These are phyloP conservation scores for Saimiri boliviensis DNA, from an alignment of 2,113 vertebrate species.

Conservation along the genomic window DNA sequence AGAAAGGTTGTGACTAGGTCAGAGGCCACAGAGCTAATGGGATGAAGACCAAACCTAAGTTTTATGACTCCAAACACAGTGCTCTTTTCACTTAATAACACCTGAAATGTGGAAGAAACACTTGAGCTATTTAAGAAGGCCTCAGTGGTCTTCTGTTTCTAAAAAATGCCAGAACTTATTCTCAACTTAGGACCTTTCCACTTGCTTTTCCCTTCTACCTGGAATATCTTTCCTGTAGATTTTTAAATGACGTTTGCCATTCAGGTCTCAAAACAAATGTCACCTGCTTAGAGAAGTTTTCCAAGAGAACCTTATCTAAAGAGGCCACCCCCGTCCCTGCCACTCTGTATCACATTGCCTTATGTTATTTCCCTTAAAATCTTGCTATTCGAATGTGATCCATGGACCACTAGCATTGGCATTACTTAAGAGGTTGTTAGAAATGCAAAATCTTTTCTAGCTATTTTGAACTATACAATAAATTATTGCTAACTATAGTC, in stretches of 20 bases:
- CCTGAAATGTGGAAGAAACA: conserved; percentile 29
- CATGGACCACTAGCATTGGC: not conserved
- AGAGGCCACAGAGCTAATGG: conserved; percentile 21
- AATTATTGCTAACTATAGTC: not conserved
- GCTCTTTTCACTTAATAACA: conserved; percentile 33
- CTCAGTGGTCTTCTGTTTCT: not conserved
- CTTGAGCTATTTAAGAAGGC: not conserved
- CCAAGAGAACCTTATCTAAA: conserved; percentile 14
- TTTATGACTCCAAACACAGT: not conserved
- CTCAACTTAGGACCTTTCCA: not conserved
- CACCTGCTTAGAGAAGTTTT: conserved; percentile 46
- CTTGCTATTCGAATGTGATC: not conserved
- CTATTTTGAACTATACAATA: not conserved
- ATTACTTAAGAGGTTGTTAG: not conserved
- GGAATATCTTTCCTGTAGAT: conserved; percentile 34
- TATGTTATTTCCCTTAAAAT: conserved; percentile 37
- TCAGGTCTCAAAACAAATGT: conserved; percentile 4
- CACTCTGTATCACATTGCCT: not conserved
- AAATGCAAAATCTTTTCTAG: not conserved
- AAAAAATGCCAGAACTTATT: conserved; percentile 35
- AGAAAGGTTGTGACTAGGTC: not conserved
- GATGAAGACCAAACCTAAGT: not conserved
- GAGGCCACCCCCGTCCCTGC: not conserved
- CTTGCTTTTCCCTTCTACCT: conserved; percentile 26
- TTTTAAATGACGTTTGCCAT: conserved; percentile 14